These are phyloP conservation scores for Agrochola lychnidis DNA, from an alignment of 2,888 invertebrate genomes.

Conservation along the genomic window DNA sequence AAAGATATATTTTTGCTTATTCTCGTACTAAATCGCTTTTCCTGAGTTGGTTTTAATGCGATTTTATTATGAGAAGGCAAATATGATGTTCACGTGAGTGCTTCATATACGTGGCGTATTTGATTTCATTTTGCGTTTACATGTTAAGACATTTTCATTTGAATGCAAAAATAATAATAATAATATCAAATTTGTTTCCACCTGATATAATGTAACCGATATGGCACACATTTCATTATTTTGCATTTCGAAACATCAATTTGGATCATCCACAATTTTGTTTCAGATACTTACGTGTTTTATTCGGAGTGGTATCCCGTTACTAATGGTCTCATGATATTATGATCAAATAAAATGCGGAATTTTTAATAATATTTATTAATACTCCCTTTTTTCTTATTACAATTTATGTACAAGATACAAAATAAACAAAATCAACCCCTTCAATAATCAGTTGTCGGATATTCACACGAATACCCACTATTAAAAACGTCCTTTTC, in stretches of 20 bases:
- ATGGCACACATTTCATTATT: conserved; percentile 33
- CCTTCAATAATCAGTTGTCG: conserved; percentile 60
- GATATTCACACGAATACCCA: conserved; percentile 46
- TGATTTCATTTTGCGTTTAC: conserved; percentile 65
- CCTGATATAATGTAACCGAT: conserved; percentile 20
- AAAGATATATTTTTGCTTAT: conserved; percentile 70
- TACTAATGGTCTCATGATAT: conserved; percentile 14
- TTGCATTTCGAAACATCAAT: conserved; percentile 22
- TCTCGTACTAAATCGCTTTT: conserved; percentile 69
- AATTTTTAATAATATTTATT: conserved; percentile 85
- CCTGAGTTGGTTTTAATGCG: conserved; percentile 70
- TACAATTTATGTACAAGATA: conserved; percentile 89
- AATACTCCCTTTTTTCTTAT: conserved; percentile 82
- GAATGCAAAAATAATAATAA: conserved; percentile 28
- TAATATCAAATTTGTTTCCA: conserved; percentile 15
- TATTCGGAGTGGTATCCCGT: not conserved
- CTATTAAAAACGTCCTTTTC: conserved; percentile 57
- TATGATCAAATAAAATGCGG: conserved; percentile 54
- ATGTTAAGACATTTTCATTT: conserved; percentile 45
- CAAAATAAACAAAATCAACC: conserved; percentile 73
- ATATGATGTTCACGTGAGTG: conserved; percentile 66
- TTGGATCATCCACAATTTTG: conserved; percentile 23
- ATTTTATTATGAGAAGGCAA: conserved; percentile 69
- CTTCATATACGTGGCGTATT: conserved; percentile 54
- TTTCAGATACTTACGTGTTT: conserved; percentile 1